Base-by-base conservation (phyloP, 2,888 invertebrate species). In the Xanthostigma xanthostigma region DNA sequence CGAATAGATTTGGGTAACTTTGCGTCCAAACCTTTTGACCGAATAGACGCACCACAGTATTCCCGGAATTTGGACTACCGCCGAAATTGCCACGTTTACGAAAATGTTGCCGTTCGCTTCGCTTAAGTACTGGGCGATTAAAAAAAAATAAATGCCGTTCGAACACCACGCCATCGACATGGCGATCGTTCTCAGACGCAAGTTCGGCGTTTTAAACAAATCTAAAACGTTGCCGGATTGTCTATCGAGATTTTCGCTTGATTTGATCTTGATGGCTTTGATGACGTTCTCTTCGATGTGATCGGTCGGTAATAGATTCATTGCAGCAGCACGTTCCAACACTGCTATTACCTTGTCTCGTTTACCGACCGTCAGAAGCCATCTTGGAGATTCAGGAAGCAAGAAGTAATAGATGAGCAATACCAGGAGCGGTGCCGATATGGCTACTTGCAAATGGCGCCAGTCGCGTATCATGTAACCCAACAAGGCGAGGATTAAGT, bases 71-170 rank as follows among this genome's bases (percentile, higher is more conserved):
- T 77, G 76, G 46, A 80, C 71, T 4, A 67, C 65, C n/a, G 80
- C 85, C 35, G 84, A 81, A 11, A 86, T 68, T 17, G 84, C 78
- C 49, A 86, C 85, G 60, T 86, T 88, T 8, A 77, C 59, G 62
- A 85, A 88, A 50, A 84, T 81, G 56, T 86, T 71, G 5, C 87
- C 88, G 2, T 79, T 81, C 8, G 82, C 70, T 55, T 82, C 75
- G 1, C 81, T 79, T 49, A 83, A 78, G 63, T 84, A 84, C 61
- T 85, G 82, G 1, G 83, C 78, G 36, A 87, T 76, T 1, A 87
- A 87, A 59, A 84, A 90, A 65, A 87, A 84, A 52, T 84, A 81
- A 62, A 89, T 73, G 8, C 86, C 85, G 49, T 84, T 81, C 2
- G 84, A 82, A 50, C 82, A 72, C 88, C 85, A 86, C 27, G 27